Base-by-base conservation (phyloP, 2,888 invertebrate species). In the Serrognathus titanus region DNA sequence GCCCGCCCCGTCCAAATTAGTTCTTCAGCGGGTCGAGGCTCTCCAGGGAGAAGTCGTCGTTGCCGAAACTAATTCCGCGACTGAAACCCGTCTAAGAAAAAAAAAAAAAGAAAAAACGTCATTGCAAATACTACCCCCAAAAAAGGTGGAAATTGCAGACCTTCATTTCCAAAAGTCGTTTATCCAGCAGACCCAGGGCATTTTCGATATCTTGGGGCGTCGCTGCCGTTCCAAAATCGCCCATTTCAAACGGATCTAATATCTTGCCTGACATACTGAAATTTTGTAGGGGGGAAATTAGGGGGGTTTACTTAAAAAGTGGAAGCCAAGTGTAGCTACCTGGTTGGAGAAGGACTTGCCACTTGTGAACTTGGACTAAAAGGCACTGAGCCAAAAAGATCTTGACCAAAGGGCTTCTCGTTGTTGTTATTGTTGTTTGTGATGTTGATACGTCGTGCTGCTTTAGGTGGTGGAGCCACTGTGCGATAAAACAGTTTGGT, bases 21-120 rank as follows among this genome's bases (percentile, higher is more conserved):
- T 85, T 84, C 75, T 92, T 92, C 70, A 96, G 81, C 59, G 96
- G 96, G 82, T 96, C 96, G 77, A 96, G 84, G 79, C 93, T 94
- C 76, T 94, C 95, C 78, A 96, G 81, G 66, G 92, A 92, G 81
- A 97, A 97, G 81, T 96, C 95, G 77, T 95, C 95, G 74, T 92
- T 90, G 70, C 92, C 92, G 79, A 94, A 90, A 63, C 89, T 85
- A 71, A 93, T 83, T 66, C 93, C 93, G 78, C 90, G 84, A 78
- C 89, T 92, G 79, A 94, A 93, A 66, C 93, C 93, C 80, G 89
- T 93, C 94, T 95, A 82, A 49, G 79, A 83, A 58, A 64, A 72
- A 74, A 49, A 79, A 83, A 58, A 64, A 72, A 74, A 69, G 54
- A 61, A 36, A 50, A 24, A 47, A 43, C 40, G 48, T 24, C 10